phyloP scores from a whole-genome alignment of 2,888 invertebrate genomes.

The Macroteleia sp. region DNA sequence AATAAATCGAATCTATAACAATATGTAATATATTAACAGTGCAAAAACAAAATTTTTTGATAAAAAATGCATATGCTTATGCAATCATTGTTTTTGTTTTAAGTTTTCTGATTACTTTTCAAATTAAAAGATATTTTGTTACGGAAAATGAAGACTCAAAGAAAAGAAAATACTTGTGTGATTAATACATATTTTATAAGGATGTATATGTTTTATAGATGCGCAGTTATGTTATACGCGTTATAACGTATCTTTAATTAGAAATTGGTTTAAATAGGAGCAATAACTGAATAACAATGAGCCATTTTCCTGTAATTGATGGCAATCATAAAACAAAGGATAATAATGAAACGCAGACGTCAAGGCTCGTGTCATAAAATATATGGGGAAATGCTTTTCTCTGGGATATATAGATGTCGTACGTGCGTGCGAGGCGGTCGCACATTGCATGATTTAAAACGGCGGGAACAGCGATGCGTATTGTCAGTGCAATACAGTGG shows the following conservation, averaged over 20 bases:
- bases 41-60: too few relatives aligned
- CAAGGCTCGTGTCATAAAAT: conserved; percentile 50
- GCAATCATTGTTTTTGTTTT: too few relatives aligned
- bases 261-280: conserved; percentile 19
- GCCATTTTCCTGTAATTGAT: conserved; percentile 38
- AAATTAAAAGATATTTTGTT: too few relatives aligned
- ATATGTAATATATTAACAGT: too few relatives aligned
- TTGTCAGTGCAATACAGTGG: conserved; percentile 55
- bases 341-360: conserved; percentile 44
- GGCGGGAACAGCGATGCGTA: conserved; percentile 61
- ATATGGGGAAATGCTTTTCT: conserved; percentile 41
- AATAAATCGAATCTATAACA: too few relatives aligned
- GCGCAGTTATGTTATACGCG: too few relatives aligned
- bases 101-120: too few relatives aligned
- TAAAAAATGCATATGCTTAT: too few relatives aligned
- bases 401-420: conserved; percentile 38
- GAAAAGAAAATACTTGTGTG: too few relatives aligned
- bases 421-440: conserved; percentile 44
- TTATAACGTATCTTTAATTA: conserved; percentile 18
- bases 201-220: too few relatives aligned
- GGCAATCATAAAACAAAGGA: conserved; percentile 40
- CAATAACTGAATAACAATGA: conserved; percentile 28
- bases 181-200: too few relatives aligned
- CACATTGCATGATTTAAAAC: conserved; percentile 62
- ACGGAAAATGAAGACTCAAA: too few relatives aligned